Conservation (phyloP, 2,797 vertebrate genomes). For the Hapalemur alaotrensis region DNA sequence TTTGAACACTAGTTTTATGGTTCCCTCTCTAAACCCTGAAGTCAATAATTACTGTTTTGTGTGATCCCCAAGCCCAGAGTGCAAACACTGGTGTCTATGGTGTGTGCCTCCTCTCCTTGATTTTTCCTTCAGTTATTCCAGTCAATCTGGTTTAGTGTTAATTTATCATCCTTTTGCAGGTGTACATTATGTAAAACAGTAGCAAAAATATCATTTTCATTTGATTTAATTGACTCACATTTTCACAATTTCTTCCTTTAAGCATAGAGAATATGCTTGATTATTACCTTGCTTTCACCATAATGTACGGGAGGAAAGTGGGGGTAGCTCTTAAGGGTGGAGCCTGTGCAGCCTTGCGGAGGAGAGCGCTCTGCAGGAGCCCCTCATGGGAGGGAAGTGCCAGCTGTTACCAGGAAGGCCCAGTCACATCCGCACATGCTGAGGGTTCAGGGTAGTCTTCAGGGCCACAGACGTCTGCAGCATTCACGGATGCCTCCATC, state of each 20-base stretch:
- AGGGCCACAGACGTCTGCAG: not conserved
- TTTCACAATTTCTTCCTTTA: not conserved
- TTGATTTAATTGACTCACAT: not conserved
- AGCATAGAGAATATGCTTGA: not conserved
- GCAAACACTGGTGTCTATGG: not conserved
- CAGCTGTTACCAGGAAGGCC: not conserved
- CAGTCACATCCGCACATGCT: not conserved
- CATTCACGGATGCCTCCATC: not conserved
- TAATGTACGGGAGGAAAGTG: not conserved
- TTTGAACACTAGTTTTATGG: constrained; percentile 22
- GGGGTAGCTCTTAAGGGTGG: not conserved
- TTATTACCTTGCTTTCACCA: not conserved
- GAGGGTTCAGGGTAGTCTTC: not conserved
- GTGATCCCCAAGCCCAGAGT: not conserved
- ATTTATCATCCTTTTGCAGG: not conserved
- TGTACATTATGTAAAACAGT: not conserved
- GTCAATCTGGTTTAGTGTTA: not conserved
- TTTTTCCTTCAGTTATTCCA: not conserved
- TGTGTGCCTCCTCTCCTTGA: not conserved
- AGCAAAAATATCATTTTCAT: not conserved
- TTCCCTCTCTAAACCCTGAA: not conserved
- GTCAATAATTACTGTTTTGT: not conserved
- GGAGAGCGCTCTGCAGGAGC: not conserved
- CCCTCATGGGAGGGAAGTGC: not conserved
- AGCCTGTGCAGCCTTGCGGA: not conserved